Evolutionary conservation across 2,797 vertebrate species (phyloP).

Genomic region (Streptopelia turtur): DNA sequence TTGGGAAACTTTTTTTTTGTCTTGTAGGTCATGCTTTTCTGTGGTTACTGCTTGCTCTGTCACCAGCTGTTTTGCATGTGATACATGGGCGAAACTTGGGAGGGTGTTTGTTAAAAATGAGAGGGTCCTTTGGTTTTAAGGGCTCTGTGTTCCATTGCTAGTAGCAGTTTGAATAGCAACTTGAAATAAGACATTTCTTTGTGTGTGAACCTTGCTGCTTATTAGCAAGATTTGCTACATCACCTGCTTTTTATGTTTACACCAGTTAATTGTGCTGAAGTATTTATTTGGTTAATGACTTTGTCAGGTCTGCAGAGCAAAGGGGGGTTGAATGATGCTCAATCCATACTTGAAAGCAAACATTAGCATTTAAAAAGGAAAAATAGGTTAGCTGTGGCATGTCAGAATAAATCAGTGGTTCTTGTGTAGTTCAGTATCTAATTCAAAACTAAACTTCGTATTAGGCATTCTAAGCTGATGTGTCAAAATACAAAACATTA

Average conservation of each 20-base stretch:
- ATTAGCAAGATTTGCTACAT: not conserved
- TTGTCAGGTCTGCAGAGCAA: not conserved
- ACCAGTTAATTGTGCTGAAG: not conserved
- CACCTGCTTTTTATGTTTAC: not conserved
- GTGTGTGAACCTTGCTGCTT: not conserved
- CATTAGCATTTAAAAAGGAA: conserved; percentile 7
- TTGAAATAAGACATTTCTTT: not conserved
- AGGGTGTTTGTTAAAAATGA: not conserved
- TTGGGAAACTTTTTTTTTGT: not conserved
- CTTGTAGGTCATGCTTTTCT: not conserved
- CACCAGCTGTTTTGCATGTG: not conserved
- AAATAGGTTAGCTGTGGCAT: not conserved
- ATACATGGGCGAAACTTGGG: not conserved
- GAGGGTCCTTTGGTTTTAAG: not conserved
- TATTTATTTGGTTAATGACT: not conserved
- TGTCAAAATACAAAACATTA: not conserved
- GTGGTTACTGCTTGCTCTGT: not conserved
- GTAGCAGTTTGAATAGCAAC: not conserved
- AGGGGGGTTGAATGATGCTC: not conserved
- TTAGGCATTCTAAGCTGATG: not conserved
- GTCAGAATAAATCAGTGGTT: not conserved
- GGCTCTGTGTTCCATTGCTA: not conserved
- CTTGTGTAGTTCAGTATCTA: not conserved
- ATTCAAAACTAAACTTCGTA: not conserved
- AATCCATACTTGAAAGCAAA: not conserved